These are phyloP conservation scores for Halichondria panicea DNA, from an alignment of 37 sponge, comb jelly and placozoan genomes.

Conservation along the genomic window DNA sequence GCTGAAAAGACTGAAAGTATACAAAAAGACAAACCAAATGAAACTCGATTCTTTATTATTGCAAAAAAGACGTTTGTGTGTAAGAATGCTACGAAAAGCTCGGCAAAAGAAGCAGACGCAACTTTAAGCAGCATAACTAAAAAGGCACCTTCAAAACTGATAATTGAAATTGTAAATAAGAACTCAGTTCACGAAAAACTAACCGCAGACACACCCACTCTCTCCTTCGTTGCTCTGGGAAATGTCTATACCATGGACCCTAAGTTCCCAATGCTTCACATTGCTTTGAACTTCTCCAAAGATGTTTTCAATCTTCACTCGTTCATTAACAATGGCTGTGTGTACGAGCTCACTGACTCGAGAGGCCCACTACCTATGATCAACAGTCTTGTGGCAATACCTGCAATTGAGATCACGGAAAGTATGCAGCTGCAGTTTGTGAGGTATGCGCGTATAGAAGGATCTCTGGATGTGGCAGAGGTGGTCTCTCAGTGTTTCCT, in stretches of 20 bases:
- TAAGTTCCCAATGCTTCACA: no score
- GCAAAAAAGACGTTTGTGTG: no score
- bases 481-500: not conserved
- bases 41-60: no score
- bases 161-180: no score
- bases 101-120: no score
- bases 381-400: not conserved
- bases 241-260: no score
- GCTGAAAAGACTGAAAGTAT: no score
- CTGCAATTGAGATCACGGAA: not conserved
- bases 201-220: not conserved
- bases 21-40: no score
- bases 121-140: no score
- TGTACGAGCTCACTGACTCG: slow-evolving; percentile 5
- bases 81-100: no score
- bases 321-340: slow-evolving; percentile 3
- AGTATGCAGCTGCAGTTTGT: slow-evolving; percentile 7
- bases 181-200: no score
- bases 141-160: no score
- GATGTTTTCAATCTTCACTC: slow-evolving; percentile 18
- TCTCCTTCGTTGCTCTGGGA: not conserved
- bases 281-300: slow-evolving; percentile 4
- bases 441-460: not conserved
- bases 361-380: not conserved
- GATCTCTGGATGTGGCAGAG: slow-evolving; percentile 10